Base-by-base conservation (phyloP, 2,113 vertebrate genomes). In the Ceyx cyanopectus region DNA sequence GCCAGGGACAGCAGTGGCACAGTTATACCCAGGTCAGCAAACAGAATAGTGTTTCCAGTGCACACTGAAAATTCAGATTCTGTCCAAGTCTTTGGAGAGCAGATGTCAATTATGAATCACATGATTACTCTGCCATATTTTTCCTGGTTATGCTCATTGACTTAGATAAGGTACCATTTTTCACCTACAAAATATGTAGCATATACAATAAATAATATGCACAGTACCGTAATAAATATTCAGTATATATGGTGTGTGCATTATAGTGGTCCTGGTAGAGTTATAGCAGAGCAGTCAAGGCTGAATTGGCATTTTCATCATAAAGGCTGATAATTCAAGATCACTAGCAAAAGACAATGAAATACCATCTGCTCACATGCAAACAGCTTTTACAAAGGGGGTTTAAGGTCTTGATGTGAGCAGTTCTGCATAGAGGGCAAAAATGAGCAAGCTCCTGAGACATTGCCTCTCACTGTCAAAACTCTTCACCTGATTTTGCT, bases 111-210 rank as follows among this genome's bases (percentile, higher is more conserved):
- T 87, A 90, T 91, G 94, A 93, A 95, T 93, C 92, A 92, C 82
- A 89, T 89, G 91, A 86, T 80, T 94, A 84, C 65, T 81, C 88
- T 95, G 74, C 73, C 92, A 89, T 87, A 92, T 96, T 97, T 95
- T 94, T 94, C 73, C 19, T 45, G 81, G 87, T 79, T 96, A 95
- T 95, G 85, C 89, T 96, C 91, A 89, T 95, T 96, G 93, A 93
- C 87, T 97, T 92, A 97, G 93, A 95, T 94, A 92, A 95, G 94
- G 86, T 92, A 91, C 75, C 80, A 92, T 95, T 96, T 97, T 96
- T 97, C 87, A 94, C 91, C 95, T 85, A 77, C 95, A 94, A 91
- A 95, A 94, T 91, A 95, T 70, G 67, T 93, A 93, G 91, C 94
- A 68, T 94, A 78, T 87, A 91, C 82, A 92, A 95, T 95, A 95